Evolutionary conservation across 2,888 invertebrate species (phyloP).

Genomic region (Melieria omissa): DNA sequence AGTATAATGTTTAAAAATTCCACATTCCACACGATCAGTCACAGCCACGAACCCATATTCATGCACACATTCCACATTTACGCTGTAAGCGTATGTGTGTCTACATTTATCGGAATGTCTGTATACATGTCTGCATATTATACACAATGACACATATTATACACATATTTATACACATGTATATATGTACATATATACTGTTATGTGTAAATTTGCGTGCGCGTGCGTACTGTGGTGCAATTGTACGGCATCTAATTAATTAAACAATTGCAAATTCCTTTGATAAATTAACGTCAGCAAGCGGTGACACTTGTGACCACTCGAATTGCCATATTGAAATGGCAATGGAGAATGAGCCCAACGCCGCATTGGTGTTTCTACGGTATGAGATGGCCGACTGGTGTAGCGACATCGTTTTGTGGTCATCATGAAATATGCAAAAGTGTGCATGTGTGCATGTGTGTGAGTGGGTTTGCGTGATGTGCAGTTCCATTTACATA

Average conservation of each 20-base stretch:
- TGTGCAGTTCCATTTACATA: neutral
- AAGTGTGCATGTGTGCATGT: conserved; percentile 22
- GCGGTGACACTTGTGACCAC: conserved; percentile 45
- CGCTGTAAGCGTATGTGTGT: too few species aligned
- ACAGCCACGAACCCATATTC: too few species aligned
- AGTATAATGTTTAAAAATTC: too few species aligned
- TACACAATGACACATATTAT: neutral
- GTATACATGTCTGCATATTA: too few species aligned
- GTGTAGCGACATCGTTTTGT: neutral
- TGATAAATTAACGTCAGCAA: conserved; percentile 53
- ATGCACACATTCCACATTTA: too few species aligned
- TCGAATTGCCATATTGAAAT: conserved; percentile 44
- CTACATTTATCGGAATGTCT: too few species aligned
- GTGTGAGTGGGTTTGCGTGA: neutral
- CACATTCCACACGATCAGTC: too few species aligned
- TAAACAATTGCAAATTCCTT: conserved; percentile 54
- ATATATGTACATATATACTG: neutral
- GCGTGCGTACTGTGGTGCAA: neutral
- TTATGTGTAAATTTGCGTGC: neutral
- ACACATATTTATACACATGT: neutral
- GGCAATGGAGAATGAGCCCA: conserved; percentile 20
- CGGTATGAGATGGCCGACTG: too few species aligned
- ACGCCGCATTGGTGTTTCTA: too few species aligned
- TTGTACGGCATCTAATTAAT: conserved; percentile 47
- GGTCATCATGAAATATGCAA: conserved; percentile 12